Evolutionary conservation across 2,113 vertebrate species (phyloP).

Genomic region (Callipepla californica): DNA sequence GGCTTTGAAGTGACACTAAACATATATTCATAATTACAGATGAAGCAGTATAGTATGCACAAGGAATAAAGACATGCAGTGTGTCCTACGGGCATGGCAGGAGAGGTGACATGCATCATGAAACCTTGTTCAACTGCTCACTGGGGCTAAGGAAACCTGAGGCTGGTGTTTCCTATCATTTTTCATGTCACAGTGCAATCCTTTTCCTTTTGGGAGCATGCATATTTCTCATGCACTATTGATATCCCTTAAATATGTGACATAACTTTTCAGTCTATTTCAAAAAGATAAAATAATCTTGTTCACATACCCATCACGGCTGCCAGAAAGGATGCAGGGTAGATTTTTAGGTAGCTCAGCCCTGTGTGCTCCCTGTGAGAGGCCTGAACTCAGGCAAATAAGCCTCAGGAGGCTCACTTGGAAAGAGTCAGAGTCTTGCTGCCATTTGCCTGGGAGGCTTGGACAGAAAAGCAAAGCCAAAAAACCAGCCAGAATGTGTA

Average conservation of each 20-base stretch:
- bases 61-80: conserved; percentile 8
- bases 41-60: background rate
- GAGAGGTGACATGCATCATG: conserved; percentile 61
- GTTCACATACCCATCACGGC: background rate
- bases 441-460: conserved; percentile 73
- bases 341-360: conserved; percentile 53
- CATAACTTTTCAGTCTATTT: conserved; percentile 20
- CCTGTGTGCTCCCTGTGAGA: background rate
- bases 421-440: conserved; percentile 47
- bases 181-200: conserved; percentile 35
- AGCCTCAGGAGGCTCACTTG: conserved; percentile 18
- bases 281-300: conserved; percentile 40
- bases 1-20: conserved; percentile 65
- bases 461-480: conserved; percentile 46
- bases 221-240: conserved; percentile 40
- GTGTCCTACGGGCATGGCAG: conserved; percentile 56
- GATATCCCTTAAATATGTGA: conserved; percentile 27
- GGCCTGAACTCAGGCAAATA: conserved; percentile 18
- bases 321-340: background rate
- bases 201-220: background rate
- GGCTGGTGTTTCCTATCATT: conserved; percentile 44
- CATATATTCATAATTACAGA: conserved; percentile 71
- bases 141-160: conserved; percentile 57
- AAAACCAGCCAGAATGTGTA: background rate
- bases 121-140: conserved; percentile 58